Evolutionary conservation across 2,888 invertebrate genomes (phyloP).

Genomic region (Operophtera brumata): DNA sequence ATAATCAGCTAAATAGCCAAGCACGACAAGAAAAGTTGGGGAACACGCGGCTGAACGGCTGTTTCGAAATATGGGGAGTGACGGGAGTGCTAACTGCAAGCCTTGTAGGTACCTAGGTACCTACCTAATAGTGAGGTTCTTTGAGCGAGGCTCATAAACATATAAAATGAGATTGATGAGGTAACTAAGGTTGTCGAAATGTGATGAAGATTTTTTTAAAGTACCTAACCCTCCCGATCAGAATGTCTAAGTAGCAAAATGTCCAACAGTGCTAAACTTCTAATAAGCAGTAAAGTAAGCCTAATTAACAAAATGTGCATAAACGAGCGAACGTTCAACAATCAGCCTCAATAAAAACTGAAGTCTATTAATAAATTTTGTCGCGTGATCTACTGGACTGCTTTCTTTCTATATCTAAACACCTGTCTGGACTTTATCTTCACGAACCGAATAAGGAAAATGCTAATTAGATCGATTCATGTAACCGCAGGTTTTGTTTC

Average conservation of each 20-base stretch:
- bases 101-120: too few species aligned
- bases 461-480: conserved; percentile 35
- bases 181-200: not conserved
- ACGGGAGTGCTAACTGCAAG: conserved; percentile 2
- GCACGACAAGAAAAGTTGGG: conserved; percentile 47
- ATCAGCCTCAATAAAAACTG: not conserved
- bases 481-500: conserved; percentile 29
- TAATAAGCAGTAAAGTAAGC: too few species aligned
- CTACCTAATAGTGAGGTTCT: conserved; percentile 9
- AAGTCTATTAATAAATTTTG: conserved; percentile 11
- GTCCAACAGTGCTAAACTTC: too few species aligned
- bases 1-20: conserved; percentile 61
- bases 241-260: too few species aligned
- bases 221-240: too few species aligned
- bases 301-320: too few species aligned
- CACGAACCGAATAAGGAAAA: conserved; percentile 36
- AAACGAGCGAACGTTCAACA: not conserved
- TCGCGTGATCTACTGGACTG: conserved; percentile 29
- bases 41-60: conserved; percentile 28
- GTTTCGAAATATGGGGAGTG: conserved; percentile 19
- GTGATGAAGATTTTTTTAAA: not conserved
- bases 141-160: not conserved
- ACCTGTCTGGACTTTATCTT: conserved; percentile 21
- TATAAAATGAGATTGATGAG: too few species aligned
- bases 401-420: conserved; percentile 28